Percentiles rank a stretch among this genome's conserved stretches.
Evolutionary conservation across 2,797 vertebrate species (phyloP).

Genomic region (Rhabdophis nuchalis): DNA sequence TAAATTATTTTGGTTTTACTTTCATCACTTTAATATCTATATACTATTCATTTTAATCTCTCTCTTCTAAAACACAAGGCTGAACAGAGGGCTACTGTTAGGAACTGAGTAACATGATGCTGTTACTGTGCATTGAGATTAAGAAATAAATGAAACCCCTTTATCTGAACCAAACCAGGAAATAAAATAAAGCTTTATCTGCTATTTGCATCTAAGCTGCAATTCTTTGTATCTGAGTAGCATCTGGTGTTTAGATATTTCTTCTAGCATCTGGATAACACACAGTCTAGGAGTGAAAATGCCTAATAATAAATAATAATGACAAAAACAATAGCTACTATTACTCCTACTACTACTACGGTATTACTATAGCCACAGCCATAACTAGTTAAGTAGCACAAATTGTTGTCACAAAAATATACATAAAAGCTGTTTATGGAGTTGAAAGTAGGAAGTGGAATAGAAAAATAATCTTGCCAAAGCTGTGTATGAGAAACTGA

Average conservation of each 20-base stretch:
- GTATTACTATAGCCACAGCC: not conserved
- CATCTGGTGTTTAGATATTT: conserved; percentile 30
- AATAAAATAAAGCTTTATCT: conserved; percentile 39
- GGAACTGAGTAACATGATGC: conserved; percentile 20
- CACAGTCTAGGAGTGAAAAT: conserved; percentile 19
- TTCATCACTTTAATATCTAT: conserved; percentile 19
- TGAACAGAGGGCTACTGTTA: conserved; percentile 20
- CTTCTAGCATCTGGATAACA: conserved; percentile 26
- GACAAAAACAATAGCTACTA: not conserved
- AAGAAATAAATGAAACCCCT: conserved; percentile 35
- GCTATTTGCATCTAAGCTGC: conserved; percentile 23
- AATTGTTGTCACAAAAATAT: conserved; percentile 10
- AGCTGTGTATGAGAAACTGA: not conserved
- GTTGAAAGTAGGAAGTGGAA: not conserved
- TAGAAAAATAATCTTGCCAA: conserved; percentile 23
- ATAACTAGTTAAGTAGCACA: not conserved
- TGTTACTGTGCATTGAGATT: conserved; percentile 4
- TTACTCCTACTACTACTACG: not conserved
- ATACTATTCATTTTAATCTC: conserved; percentile 9
- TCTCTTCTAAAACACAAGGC: conserved; percentile 25
- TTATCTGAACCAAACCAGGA: conserved; percentile 36
- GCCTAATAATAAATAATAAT: not conserved
- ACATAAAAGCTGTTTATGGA: conserved; percentile 7
- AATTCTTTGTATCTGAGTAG: conserved; percentile 30
- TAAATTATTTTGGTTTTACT: conserved; percentile 11